Conservation (phyloP, 2,888 invertebrate genomes). For the Lasius platythorax region DNA sequence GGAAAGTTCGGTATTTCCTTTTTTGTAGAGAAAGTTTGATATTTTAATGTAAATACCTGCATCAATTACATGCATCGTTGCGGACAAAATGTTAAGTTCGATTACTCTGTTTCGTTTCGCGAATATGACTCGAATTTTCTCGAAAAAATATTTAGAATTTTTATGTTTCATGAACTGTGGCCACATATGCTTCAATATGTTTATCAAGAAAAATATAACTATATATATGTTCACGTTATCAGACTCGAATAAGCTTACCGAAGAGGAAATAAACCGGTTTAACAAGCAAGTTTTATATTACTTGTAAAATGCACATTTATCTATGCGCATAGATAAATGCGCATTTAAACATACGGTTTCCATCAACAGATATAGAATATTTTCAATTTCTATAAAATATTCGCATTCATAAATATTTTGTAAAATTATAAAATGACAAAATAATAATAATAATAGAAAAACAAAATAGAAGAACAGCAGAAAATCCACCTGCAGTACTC, state of each 20-base stretch:
- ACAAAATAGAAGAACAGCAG: background rate
- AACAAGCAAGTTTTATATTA: slow-evolving; percentile 20
- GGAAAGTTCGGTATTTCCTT: background rate
- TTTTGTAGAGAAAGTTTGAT: background rate
- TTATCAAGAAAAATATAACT: slow-evolving; percentile 5
- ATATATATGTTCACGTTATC: slow-evolving; percentile 8
- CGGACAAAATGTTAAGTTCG: background rate
- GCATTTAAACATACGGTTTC: background rate
- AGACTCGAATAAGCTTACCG: background rate
- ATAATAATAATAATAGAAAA: background rate
- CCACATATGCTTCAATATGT: background rate
- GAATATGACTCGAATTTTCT: background rate
- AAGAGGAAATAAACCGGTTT: slow-evolving; percentile 56
- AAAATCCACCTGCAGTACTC: background rate
- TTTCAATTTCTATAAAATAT: background rate
- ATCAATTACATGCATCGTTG: background rate
- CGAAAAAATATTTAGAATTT: background rate
- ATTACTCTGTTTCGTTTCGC: background rate
- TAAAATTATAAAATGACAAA: background rate
- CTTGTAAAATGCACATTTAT: slow-evolving; percentile 15
- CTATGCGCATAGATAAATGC: background rate
- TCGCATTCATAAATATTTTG: background rate
- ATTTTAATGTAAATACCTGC: slow-evolving; percentile 6
- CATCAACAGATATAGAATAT: background rate
- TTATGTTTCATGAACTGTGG: background rate